Percentiles rank a stretch among this genome's conserved stretches.
Conservation (phyloP, 2,888 invertebrate species). For the Nymphalis polychloros region DNA sequence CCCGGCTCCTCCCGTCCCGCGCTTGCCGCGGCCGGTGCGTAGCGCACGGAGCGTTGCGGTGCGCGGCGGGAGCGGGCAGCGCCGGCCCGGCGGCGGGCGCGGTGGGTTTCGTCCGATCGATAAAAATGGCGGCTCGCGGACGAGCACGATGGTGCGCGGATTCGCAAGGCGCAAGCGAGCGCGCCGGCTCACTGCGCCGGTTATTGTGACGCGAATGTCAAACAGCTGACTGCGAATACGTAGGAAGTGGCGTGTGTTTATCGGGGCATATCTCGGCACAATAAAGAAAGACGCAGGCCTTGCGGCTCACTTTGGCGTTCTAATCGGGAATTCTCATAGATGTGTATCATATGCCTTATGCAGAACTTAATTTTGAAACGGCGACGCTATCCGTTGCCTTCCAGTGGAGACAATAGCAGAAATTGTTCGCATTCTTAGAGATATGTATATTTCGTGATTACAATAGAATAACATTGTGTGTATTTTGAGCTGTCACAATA, state of each 20-base stretch:
- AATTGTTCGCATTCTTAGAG: slow-evolving; percentile 26
- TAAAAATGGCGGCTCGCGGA: slow-evolving; percentile 54
- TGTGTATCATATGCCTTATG: slow-evolving; percentile 13
- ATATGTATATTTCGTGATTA: slow-evolving; percentile 18
- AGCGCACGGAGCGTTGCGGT: slow-evolving; percentile 41
- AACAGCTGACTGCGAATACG: slow-evolving; percentile 73
- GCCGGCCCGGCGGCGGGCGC: slow-evolving; percentile 44
- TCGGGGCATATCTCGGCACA: slow-evolving; percentile 35
- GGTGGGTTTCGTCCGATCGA: slow-evolving; percentile 54
- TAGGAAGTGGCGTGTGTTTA: slow-evolving; percentile 47
- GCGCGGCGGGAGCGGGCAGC: slow-evolving; percentile 34
- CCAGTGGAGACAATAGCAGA: slow-evolving; percentile 24
- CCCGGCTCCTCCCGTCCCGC: slow-evolving; percentile 48
- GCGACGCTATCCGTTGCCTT: slow-evolving; percentile 14
- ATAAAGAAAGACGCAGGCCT: slow-evolving; percentile 27
- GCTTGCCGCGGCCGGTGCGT: slow-evolving; percentile 2
- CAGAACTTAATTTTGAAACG: slow-evolving; percentile 10
- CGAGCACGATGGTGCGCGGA: slow-evolving; percentile 38
- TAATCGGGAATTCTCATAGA: slow-evolving; percentile 29
- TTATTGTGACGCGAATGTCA: slow-evolving; percentile 58
- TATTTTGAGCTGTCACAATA: slow-evolving; percentile 27
- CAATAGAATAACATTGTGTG: slow-evolving; percentile 26
- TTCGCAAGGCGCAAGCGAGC: slow-evolving; percentile 21
- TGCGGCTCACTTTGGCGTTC: slow-evolving; percentile 25
- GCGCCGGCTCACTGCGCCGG: slow-evolving; percentile 40